Percentiles rank a stretch among this genome's conserved stretches.
Conservation (phyloP, 2,888 invertebrate genomes). For the Opisthograptis luteolata region DNA sequence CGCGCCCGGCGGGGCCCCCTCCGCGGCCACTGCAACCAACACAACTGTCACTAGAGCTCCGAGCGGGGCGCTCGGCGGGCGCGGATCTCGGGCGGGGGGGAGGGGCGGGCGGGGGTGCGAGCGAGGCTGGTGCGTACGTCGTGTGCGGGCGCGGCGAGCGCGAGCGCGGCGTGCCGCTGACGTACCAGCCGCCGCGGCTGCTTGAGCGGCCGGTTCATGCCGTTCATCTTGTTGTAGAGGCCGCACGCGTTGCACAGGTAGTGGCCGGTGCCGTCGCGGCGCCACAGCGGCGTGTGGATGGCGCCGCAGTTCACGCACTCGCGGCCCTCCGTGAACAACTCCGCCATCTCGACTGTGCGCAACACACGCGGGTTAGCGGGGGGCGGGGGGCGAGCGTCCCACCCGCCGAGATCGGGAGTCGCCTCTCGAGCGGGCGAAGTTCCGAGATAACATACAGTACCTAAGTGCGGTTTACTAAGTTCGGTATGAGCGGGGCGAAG, state of each 20-base stretch:
- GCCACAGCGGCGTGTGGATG: conserved; percentile 98
- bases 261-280: conserved; percentile 99
- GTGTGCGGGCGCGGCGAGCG: conserved; percentile 64
- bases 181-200: conserved; percentile 99
- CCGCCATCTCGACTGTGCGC: conserved; percentile 86
- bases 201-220: conserved; percentile 98
- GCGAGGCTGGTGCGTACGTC: conserved; percentile 65
- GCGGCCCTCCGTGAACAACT: conserved; percentile 94
- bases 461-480: too few relatives aligned
- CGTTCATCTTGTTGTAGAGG: conserved; percentile 99
- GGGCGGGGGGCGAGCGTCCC: conserved; percentile 12
- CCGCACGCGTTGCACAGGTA: conserved; percentile 99
- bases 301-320: conserved; percentile 99
- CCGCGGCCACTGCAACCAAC: conserved; percentile 92
- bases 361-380: conserved; percentile 45
- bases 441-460: too few relatives aligned
- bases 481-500: too few relatives aligned
- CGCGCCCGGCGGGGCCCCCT: conserved; percentile 91
- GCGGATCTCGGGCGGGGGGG: conserved; percentile 57
- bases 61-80: conserved; percentile 64
- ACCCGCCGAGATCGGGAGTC: conserved; percentile 39
- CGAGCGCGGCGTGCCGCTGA: conserved; percentile 78
- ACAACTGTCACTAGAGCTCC: conserved; percentile 55
- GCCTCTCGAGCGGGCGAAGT: not conserved
- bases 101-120: conserved; percentile 45